These are phyloP conservation scores for Protosalanx chinensis DNA, from an alignment of 2,797 vertebrate species.

Conservation along the genomic window DNA sequence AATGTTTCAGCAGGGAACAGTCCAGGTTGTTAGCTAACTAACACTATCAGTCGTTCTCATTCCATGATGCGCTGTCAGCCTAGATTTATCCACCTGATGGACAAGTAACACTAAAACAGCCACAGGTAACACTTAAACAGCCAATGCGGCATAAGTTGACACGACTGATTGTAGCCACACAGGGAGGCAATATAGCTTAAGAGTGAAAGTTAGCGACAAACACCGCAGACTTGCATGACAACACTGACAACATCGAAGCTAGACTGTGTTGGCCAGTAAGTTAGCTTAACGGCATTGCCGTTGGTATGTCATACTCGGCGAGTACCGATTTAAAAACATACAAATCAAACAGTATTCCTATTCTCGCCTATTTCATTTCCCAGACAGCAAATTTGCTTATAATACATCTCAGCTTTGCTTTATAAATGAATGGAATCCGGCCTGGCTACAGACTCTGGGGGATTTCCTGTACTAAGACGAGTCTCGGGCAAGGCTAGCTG, in stretches of 20 bases:
- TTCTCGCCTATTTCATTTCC: no score
- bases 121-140: constrained; percentile 19
- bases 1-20: no score
- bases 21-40: no score
- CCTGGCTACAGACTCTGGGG: background rate
- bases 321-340: background rate
- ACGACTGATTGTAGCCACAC: constrained; percentile 18
- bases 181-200: constrained; percentile 3
- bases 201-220: constrained; percentile 17
- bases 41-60: no score
- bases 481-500: no score
- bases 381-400: no score
- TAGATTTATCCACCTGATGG: no score
- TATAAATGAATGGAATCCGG: no score
- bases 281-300: background rate
- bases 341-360: background rate
- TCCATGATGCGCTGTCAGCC: no score
- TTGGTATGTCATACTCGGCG: background rate
- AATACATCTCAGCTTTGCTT: no score
- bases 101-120: no score
- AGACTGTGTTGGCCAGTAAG: background rate
- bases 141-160: constrained; percentile 53
- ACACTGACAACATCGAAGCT: background rate
- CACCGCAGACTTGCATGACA: background rate
- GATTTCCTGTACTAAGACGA: background rate